phyloP scores from a whole-genome alignment of 2,113 vertebrate genomes.

The Struthio camelus region DNA sequence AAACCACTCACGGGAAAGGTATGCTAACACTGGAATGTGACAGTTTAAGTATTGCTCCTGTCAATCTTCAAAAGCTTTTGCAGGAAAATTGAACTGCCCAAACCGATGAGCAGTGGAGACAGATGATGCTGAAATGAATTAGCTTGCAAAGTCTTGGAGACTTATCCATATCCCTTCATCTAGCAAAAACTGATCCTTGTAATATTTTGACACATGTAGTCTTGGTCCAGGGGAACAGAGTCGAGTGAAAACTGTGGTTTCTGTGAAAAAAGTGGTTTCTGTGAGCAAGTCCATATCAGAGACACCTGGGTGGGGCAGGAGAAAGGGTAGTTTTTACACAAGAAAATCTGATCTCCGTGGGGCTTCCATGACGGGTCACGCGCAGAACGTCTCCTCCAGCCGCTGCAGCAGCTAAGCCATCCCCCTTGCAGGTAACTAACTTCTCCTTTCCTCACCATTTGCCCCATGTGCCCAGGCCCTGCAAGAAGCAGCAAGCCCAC shows the following conservation, averaged over 20 bases:
- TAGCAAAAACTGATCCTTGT: neutral
- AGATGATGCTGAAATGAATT: neutral
- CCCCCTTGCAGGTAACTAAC: rapidly evolving
- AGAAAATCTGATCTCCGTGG: neutral
- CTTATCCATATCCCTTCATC: neutral
- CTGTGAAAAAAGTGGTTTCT: neutral
- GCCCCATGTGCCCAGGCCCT: neutral
- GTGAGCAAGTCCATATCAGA: neutral
- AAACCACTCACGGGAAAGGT: neutral
- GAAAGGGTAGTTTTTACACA: neutral
- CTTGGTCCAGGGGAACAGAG: neutral
- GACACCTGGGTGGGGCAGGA: neutral
- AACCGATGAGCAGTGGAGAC: neutral
- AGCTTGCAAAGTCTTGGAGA: neutral
- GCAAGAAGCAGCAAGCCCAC: neutral
- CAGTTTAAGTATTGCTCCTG: constrained; percentile 25
- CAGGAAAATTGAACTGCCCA: neutral
- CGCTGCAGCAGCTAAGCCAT: neutral
- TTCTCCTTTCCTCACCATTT: neutral
- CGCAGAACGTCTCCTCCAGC: neutral
- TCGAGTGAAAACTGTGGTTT: neutral
- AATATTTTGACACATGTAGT: neutral
- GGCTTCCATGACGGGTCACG: neutral
- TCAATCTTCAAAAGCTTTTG: constrained; percentile 33
- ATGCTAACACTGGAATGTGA: constrained; percentile 15